Percentiles rank a stretch among this genome's conserved stretches.
Conservation (phyloP, 1,140 invertebrate species). For the Apis cerana region DNA sequence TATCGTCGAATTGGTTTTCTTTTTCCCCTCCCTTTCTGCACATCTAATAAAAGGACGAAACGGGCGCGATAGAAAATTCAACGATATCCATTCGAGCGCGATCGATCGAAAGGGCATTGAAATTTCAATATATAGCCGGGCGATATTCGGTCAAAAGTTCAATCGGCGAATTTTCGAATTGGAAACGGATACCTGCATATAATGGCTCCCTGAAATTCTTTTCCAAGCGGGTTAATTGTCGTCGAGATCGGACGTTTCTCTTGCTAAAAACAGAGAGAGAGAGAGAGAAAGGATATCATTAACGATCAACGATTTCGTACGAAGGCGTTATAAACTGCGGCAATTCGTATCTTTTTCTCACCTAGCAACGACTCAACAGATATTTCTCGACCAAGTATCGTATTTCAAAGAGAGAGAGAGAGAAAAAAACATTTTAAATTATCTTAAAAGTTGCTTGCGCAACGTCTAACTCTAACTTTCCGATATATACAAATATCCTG, state of each 20-base stretch:
- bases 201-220: not conserved
- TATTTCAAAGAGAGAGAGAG: too few species aligned
- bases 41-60: conserved; percentile 1
- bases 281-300: not conserved
- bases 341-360: too few species aligned
- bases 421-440: too few species aligned
- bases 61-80: not conserved
- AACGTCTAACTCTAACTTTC: too few species aligned
- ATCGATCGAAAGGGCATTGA: not conserved
- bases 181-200: too few species aligned
- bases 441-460: too few species aligned
- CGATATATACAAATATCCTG: too few species aligned
- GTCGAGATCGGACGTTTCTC: not conserved
- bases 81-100: not conserved
- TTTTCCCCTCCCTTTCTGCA: not conserved
- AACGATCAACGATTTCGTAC: not conserved
- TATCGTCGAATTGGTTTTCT: too few species aligned
- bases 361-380: too few species aligned
- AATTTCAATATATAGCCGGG: not conserved
- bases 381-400: too few species aligned
- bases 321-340: too few species aligned
- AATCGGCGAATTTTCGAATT: not conserved
- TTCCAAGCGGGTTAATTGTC: not conserved
- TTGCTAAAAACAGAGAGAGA: not conserved
- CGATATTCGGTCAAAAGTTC: conserved; percentile 19